phyloP scores from a whole-genome alignment of 2,113 vertebrate genomes.

The Chroicocephalus ridibundus region DNA sequence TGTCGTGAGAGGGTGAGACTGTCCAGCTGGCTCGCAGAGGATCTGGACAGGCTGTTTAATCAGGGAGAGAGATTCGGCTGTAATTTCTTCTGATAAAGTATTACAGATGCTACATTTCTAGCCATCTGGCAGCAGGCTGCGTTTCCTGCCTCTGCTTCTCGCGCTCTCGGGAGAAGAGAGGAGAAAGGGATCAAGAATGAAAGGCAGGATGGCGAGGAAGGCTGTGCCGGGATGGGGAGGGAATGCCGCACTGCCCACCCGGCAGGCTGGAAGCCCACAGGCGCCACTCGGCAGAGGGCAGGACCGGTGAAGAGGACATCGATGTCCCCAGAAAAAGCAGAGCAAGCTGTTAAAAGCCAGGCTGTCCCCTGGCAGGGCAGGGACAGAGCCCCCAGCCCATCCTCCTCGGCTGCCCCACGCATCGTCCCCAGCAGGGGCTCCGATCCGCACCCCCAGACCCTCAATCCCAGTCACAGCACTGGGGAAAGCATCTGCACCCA shows the following conservation, averaged over 20 bases:
- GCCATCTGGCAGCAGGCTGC: slow-evolving; percentile 63
- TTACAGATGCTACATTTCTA: slow-evolving; percentile 59
- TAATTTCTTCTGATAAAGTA: slow-evolving; percentile 66
- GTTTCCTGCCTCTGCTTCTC: slow-evolving; percentile 57
- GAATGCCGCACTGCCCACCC: not conserved
- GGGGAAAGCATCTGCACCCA: not conserved
- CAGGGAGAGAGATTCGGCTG: slow-evolving; percentile 37
- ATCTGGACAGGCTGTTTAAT: slow-evolving; percentile 60
- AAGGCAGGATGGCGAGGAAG: not conserved
- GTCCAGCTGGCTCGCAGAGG: slow-evolving; percentile 53
- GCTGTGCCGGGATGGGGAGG: not conserved
- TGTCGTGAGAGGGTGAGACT: not conserved
- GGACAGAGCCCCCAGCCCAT: not conserved
- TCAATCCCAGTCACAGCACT: rapidly evolving
- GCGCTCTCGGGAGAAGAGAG: not conserved
- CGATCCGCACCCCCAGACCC: rapidly evolving
- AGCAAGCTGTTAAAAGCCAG: not conserved
- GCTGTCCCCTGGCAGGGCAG: not conserved
- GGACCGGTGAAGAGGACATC: not conserved
- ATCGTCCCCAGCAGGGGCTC: not conserved
- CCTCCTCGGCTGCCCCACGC: not conserved
- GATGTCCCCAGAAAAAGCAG: rapidly evolving
- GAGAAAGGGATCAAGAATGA: not conserved
- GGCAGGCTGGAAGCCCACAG: rapidly evolving
- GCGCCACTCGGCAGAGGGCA: not conserved